Evolutionary conservation across 1,140 invertebrate species (phyloP).

Genomic region (Bombus confusus): DNA sequence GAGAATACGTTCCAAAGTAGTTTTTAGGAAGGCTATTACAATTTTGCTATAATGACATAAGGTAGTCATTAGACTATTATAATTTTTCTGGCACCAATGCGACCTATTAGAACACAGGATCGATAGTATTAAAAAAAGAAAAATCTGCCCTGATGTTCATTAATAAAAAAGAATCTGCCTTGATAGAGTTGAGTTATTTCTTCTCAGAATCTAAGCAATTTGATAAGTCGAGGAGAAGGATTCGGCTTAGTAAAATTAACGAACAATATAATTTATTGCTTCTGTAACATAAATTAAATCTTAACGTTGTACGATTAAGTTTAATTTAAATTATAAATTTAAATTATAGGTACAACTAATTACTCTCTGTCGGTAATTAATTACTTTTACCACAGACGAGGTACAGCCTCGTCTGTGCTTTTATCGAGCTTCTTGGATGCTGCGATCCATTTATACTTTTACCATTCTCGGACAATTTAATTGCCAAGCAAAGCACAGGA

Average conservation of each 20-base stretch:
- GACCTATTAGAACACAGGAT: no score
- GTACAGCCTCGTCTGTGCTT: no score
- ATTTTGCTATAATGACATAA: no score
- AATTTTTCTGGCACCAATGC: no score
- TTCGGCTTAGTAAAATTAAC: background rate
- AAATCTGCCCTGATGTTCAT: no score
- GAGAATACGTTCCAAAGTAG: no score
- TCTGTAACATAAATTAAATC: background rate
- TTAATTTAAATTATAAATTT: background rate
- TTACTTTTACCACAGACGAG: background rate
- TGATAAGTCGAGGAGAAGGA: background rate
- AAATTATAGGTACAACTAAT: background rate
- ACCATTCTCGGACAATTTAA: background rate
- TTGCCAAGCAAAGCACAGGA: background rate
- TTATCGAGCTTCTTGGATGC: background rate
- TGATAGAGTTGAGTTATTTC: no score
- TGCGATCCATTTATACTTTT: background rate
- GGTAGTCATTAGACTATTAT: no score
- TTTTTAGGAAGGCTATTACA: no score
- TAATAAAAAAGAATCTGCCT: no score
- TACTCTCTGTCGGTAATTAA: background rate
- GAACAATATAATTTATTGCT: background rate
- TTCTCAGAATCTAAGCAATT: no score
- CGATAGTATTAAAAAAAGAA: no score
- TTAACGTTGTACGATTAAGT: background rate